Conservation (phyloP, 2,888 invertebrate species). For the Lepidonotus clava region DNA sequence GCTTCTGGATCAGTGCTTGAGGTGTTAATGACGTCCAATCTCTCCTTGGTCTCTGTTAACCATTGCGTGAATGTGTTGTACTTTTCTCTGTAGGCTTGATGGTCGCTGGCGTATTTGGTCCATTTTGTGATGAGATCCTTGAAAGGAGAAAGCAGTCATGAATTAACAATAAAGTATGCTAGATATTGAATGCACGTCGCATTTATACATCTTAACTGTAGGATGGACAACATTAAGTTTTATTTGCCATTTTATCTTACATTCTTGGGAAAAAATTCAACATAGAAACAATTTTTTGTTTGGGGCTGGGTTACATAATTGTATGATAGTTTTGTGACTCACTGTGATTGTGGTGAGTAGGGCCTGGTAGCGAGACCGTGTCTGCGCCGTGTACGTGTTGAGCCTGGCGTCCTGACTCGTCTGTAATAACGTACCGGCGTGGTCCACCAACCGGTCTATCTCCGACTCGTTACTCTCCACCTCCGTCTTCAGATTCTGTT, state of each 20-base stretch:
- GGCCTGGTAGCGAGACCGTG: slow-evolving; percentile 95
- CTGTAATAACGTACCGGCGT: slow-evolving; percentile 91
- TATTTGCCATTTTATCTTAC: too few species aligned
- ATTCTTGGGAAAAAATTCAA: background rate
- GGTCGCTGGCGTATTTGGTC: slow-evolving; percentile 93
- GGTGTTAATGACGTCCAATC: slow-evolving; percentile 83
- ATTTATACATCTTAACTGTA: too few species aligned
- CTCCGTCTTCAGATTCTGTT: slow-evolving; percentile 84
- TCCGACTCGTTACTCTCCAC: slow-evolving; percentile 91
- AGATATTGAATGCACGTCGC: too few species aligned
- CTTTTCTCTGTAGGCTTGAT: slow-evolving; percentile 94
- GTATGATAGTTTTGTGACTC: too few species aligned
- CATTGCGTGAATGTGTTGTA: slow-evolving; percentile 95
- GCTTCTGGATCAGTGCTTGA: slow-evolving; percentile 70
- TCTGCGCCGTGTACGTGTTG: slow-evolving; percentile 90
- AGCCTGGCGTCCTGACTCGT: slow-evolving; percentile 89
- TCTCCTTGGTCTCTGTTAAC: slow-evolving; percentile 93
- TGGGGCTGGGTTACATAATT: too few species aligned
- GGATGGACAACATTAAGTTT: too few species aligned
- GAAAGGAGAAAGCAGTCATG: slow-evolving; percentile 45
- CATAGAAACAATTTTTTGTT: background rate
- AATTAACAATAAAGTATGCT: background rate
- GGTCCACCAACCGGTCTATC: slow-evolving; percentile 93
- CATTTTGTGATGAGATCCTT: slow-evolving; percentile 92
- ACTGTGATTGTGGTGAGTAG: slow-evolving; percentile 91